phyloP scores from a whole-genome alignment of 2,888 invertebrate genomes.

The Stratiomys singularior region DNA sequence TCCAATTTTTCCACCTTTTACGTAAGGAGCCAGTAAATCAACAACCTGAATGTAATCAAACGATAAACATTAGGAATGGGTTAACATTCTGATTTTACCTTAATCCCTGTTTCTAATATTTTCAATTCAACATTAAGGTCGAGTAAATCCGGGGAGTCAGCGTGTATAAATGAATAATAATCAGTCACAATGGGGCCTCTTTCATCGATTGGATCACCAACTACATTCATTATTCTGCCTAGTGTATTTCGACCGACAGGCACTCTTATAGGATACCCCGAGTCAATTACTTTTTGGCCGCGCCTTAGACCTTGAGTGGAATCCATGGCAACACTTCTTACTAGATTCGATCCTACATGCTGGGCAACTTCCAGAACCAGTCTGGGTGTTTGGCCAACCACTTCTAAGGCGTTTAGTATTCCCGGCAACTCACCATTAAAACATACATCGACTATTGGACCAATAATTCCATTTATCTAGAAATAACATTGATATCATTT shows the following conservation, averaged over 20 bases:
- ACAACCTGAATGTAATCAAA: constrained; percentile 72
- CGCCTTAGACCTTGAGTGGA: constrained; percentile 91
- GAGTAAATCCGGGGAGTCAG: constrained; percentile 89
- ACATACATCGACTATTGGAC: constrained; percentile 97
- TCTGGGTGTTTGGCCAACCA: constrained; percentile 75
- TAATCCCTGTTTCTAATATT: constrained; percentile 90
- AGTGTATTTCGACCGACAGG: constrained; percentile 91
- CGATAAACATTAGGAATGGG: not conserved
- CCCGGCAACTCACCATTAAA: constrained; percentile 91
- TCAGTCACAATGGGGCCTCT: constrained; percentile 86
- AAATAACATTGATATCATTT: too few relatives aligned
- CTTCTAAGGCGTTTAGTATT: constrained; percentile 94
- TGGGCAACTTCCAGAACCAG: constrained; percentile 72
- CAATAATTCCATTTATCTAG: constrained; percentile 61
- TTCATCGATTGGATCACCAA: constrained; percentile 86
- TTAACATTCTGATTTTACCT: constrained; percentile 61
- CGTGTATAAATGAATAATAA: constrained; percentile 84
- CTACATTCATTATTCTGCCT: constrained; percentile 94
- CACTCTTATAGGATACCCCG: constrained; percentile 87
- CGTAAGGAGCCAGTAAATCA: constrained; percentile 90
- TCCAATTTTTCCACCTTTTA: constrained; percentile 94
- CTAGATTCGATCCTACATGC: constrained; percentile 90
- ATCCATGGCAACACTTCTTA: constrained; percentile 94
- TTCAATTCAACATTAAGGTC: constrained; percentile 83
- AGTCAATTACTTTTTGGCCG: constrained; percentile 82